Evolutionary conservation across 2,888 invertebrate genomes (phyloP).

Genomic region (Crossocerus cetratus): DNA sequence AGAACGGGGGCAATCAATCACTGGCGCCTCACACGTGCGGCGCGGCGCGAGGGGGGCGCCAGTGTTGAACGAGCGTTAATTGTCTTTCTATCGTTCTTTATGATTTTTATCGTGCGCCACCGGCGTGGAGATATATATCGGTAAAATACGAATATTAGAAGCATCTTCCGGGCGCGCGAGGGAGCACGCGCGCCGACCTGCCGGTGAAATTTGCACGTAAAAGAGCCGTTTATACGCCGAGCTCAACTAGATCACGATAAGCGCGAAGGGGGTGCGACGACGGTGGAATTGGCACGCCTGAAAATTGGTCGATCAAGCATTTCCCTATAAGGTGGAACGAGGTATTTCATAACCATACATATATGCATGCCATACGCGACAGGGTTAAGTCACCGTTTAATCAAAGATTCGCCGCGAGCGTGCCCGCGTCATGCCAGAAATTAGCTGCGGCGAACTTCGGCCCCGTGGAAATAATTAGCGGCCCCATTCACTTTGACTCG

Average conservation of each 20-base stretch:
- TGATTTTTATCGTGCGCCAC: neutral
- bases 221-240: neutral
- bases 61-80: neutral
- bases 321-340: neutral
- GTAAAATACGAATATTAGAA: neutral
- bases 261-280: neutral
- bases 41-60: too few species aligned
- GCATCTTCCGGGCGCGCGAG: neutral
- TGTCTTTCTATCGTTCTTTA: neutral
- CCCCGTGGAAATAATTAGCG: too few species aligned
- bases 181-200: neutral
- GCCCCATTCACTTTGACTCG: too few species aligned
- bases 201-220: neutral
- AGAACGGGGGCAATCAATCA: too few species aligned
- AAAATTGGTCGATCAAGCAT: neutral
- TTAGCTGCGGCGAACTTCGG: too few species aligned
- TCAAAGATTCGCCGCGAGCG: too few species aligned
- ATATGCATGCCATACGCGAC: too few species aligned
- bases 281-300: neutral
- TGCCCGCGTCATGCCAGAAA: too few species aligned
- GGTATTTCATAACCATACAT: neutral
- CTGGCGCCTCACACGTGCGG: too few species aligned
- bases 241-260: constrained; percentile 3
- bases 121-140: neutral
- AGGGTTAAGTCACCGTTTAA: too few species aligned